Conservation (phyloP, 1,140 invertebrate genomes). For the Penaeus chinensis region DNA sequence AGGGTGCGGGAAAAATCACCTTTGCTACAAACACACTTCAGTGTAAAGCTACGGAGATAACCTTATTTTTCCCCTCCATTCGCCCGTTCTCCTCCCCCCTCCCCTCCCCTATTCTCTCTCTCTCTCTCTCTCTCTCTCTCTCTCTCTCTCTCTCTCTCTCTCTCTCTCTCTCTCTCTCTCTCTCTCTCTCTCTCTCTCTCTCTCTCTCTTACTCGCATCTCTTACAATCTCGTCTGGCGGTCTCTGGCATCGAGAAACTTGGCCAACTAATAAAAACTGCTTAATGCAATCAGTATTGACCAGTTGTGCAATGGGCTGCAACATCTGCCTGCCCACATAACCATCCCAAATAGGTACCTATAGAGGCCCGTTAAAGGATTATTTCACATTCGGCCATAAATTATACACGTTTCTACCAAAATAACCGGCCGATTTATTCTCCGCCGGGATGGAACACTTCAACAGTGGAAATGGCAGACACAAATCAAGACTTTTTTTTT, state of each 20-base stretch:
- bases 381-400: background rate
- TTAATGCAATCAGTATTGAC: constrained; percentile 53
- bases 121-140: background rate
- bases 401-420: too few species aligned
- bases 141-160: too few species aligned
- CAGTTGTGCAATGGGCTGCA: constrained; percentile 51
- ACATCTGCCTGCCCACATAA: constrained; percentile 49
- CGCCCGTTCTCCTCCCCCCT: too few species aligned
- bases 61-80: too few species aligned
- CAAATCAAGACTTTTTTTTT: too few species aligned
- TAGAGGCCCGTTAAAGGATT: background rate
- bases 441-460: too few species aligned
- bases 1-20: too few species aligned
- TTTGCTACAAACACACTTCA: too few species aligned
- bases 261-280: constrained; percentile 53
- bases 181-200: constrained; percentile 17
- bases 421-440: too few species aligned
- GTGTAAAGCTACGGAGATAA: too few species aligned
- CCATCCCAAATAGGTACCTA: constrained; percentile 8
- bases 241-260: constrained; percentile 39
- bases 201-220: constrained; percentile 1
- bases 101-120: background rate
- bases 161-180: constrained; percentile 2
- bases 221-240: constrained; percentile 17
- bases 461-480: too few species aligned